phyloP scores from a whole-genome alignment of 2,888 invertebrate species.

The Notodonta ziczac region DNA sequence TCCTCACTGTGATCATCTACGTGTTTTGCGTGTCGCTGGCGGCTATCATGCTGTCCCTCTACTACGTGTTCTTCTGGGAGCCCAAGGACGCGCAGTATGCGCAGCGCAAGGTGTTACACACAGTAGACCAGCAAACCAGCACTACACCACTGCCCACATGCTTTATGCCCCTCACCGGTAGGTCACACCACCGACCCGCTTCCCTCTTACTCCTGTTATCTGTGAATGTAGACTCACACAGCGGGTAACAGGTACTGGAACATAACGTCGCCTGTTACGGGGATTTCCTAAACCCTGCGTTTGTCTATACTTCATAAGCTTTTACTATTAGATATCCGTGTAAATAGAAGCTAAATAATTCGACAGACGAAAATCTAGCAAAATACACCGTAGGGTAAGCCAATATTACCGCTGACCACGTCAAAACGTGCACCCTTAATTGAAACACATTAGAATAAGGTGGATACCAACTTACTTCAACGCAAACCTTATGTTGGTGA shows the following conservation, averaged over 20 bases:
- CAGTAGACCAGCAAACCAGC: conserved; percentile 79
- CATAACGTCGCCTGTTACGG: no score
- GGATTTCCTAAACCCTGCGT: background rate
- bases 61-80: conserved; percentile 98
- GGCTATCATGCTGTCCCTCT: conserved; percentile 96
- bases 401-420: no score
- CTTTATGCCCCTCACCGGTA: conserved; percentile 83
- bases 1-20: conserved; percentile 96
- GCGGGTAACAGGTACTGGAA: background rate
- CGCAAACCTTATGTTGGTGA: no score
- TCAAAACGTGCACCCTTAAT: background rate
- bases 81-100: conserved; percentile 86
- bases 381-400: background rate
- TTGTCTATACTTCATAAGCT: background rate
- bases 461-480: no score
- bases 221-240: conserved; percentile 17
- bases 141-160: conserved; percentile 83
- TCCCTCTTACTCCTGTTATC: conserved; percentile 40
- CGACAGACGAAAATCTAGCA: background rate
- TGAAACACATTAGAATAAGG: no score
- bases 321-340: background rate
- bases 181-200: conserved; percentile 76
- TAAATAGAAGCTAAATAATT: conserved; percentile 5
- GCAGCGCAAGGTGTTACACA: conserved; percentile 81
- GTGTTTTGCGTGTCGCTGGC: conserved; percentile 97